Conservation (phyloP, 2,888 invertebrate species). For the Tetrapedia diversipes region DNA sequence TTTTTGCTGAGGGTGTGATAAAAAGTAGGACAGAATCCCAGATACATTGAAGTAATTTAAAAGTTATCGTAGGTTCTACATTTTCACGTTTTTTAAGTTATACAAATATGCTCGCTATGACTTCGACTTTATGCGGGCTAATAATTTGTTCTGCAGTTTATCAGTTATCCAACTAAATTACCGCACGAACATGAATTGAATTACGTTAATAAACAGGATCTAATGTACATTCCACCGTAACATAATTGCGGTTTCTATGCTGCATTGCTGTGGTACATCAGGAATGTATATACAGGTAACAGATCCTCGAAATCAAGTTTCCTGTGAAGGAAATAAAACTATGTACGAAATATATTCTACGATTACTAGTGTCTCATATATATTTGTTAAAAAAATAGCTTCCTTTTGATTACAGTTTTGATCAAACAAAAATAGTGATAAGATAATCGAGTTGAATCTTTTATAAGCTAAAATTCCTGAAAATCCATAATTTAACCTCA, state of each 20-base stretch:
- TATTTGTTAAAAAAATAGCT: background rate
- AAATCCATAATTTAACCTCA: too few species aligned
- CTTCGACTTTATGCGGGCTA: background rate
- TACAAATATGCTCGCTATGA: background rate
- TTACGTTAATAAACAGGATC: conserved; percentile 24
- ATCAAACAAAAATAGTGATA: too few species aligned
- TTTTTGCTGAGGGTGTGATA: too few species aligned
- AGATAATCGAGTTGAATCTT: too few species aligned
- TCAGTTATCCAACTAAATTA: conserved; percentile 16
- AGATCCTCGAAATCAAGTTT: conserved; percentile 1
- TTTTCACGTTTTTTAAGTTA: background rate
- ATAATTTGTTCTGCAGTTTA: background rate
- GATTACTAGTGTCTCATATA: too few species aligned
- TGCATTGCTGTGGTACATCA: background rate
- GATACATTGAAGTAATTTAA: too few species aligned
- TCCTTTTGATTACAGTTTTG: background rate
- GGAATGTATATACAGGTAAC: background rate
- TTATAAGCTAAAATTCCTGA: too few species aligned
- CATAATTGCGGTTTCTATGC: background rate
- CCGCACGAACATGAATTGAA: background rate
- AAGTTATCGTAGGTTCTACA: too few species aligned
- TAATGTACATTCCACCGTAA: conserved; percentile 19
- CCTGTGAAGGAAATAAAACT: background rate
- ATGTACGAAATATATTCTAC: background rate
- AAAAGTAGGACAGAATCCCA: too few species aligned